Base-by-base conservation (phyloP, 2,113 vertebrate species). In the Pycnonotus jocosus region DNA sequence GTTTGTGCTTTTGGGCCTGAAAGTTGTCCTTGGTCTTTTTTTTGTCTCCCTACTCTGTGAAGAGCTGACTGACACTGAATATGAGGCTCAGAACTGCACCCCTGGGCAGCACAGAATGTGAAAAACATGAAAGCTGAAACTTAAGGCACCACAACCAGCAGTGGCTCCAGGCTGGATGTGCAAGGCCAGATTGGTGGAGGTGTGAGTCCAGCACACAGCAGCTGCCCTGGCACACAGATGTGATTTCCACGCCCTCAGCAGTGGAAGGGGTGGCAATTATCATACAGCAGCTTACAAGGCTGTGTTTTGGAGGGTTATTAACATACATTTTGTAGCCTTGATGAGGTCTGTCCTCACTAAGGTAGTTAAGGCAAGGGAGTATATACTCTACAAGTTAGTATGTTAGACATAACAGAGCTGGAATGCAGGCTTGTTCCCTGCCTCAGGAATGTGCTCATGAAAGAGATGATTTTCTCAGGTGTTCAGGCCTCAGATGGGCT, bases 361-460 rank as follows among this genome's bases (percentile, higher is more conserved):
- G 56, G 37, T 58, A 22, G 3, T 9, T 37, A 37, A 69, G 38
- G 33, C 60, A 58, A 3, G 54, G 37, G n/a, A 54, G 23, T 33
- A 19, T 6, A 4, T 20, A 9, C 31, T 57, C 20, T 45, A 4
- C 15, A 61, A 73, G 42, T 69, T 40, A 37, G 19, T 0, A 0
- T 47, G 56, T 44, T 71, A 31, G 56, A 71, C 47, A 9, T 60
- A 56, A 48, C 9, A 61, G 81, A 86, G 19, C 10, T 78, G 64
- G 30, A 40, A 47, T 22, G 30, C 64, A 23, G 30, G 28, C 42
- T 74, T 60, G 10, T 60, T 73, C 44, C 31, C 53, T 44, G n/a
- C 15, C 17, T 60, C 70, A 14, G 4, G 0, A 1, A 6, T 37
- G 11, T 51, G 50, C 70, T 73, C 1, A 1, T 37, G 27, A 15